Evolutionary conservation across 1,140 invertebrate species (phyloP).

Genomic region (Acyrthosiphon pisum): DNA sequence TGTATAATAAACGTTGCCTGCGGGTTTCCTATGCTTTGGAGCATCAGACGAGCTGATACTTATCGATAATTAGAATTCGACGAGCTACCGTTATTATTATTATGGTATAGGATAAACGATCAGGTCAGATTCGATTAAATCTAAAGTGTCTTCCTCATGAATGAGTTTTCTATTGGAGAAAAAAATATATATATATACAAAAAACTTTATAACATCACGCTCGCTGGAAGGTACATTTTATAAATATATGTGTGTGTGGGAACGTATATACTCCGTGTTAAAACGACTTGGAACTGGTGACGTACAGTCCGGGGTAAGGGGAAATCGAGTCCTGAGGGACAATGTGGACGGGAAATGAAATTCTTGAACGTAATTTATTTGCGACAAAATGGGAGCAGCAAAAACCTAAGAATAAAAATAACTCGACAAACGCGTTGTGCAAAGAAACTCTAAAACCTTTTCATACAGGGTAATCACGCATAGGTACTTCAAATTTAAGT

Average conservation of each 20-base stretch:
- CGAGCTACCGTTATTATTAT: constrained; percentile 16
- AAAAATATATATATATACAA: constrained; percentile 8
- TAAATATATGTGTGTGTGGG: not conserved
- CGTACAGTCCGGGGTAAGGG: not conserved
- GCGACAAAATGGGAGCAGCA: not conserved
- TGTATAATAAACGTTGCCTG: constrained; percentile 35
- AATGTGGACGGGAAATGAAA: constrained; percentile 13
- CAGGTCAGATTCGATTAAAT: constrained; percentile 41
- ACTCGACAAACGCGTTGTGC: not conserved
- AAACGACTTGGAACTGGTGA: not conserved
- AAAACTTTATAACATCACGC: constrained; percentile 32
- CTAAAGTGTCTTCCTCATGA: constrained; percentile 24
- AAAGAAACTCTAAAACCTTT: not conserved
- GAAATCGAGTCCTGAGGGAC: not conserved
- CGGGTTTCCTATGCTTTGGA: not conserved
- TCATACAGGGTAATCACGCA: not conserved
- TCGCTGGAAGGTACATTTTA: not conserved
- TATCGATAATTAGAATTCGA: constrained; percentile 41
- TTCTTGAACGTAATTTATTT: constrained; percentile 25
- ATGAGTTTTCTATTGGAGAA: constrained; percentile 15
- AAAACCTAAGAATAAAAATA: constrained; percentile 23
- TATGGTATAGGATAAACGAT: constrained; percentile 20
- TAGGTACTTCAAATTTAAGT: not conserved
- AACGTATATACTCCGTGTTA: constrained; percentile 1
- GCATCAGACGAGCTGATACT: not conserved